phyloP scores from a whole-genome alignment of 1,140 invertebrate genomes.

The Thrips palmi region DNA sequence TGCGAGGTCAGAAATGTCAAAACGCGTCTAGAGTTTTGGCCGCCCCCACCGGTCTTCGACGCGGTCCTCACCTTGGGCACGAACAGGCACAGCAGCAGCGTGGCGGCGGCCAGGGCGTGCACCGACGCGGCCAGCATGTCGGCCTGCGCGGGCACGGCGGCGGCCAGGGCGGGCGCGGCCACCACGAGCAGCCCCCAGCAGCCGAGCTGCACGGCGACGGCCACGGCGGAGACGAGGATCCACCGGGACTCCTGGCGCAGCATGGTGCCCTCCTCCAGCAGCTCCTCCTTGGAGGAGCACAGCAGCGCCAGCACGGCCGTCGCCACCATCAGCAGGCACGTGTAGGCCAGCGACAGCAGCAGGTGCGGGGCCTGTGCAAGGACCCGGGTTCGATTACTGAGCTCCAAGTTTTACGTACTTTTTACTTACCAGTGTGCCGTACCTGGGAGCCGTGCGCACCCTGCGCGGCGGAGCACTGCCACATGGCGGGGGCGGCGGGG shows the following conservation, averaged over 20 bases:
- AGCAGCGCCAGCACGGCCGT: conserved; percentile 24
- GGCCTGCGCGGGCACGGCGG: conserved; percentile 18
- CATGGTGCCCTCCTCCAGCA: conserved; percentile 14
- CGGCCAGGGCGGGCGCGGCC: too few relatives aligned
- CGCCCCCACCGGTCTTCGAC: too few relatives aligned
- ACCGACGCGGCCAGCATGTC: conserved; percentile 15
- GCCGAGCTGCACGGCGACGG: conserved; percentile 24
- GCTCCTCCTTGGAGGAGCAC: conserved; percentile 21
- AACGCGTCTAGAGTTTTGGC: too few relatives aligned
- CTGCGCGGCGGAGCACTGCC: conserved; percentile 25
- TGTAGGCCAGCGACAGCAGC: conserved; percentile 27
- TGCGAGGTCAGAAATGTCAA: too few relatives aligned
- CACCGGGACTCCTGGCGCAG: conserved; percentile 25
- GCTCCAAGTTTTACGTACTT: background rate
- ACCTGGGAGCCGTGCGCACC: conserved; percentile 27
- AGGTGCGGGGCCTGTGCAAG: conserved; percentile 18
- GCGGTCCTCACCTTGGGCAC: conserved; percentile 14
- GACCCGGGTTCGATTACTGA: background rate
- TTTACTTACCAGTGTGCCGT: conserved; percentile 19
- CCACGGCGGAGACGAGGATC: conserved; percentile 24
- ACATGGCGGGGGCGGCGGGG: too few relatives aligned
- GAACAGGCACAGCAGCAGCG: conserved; percentile 16
- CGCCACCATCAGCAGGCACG: conserved; percentile 27
- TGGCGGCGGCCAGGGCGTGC: conserved; percentile 15
- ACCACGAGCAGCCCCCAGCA: conserved; percentile 28